phyloP scores from a whole-genome alignment of 2,113 vertebrate species.

The Ophiodon elongatus region DNA sequence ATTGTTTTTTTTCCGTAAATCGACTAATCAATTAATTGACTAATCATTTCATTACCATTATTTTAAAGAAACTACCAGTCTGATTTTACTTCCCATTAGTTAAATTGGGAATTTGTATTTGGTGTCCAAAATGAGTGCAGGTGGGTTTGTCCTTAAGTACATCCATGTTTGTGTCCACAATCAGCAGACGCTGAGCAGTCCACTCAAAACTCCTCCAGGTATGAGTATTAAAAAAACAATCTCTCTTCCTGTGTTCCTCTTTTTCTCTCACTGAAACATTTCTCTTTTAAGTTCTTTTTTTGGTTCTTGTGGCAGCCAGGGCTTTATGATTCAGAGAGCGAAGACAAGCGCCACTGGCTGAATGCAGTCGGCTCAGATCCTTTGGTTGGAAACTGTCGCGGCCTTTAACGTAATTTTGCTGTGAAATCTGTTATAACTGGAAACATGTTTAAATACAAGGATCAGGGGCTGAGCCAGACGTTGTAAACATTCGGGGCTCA shows the following conservation, averaged over 20 bases:
- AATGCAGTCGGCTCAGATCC: slow-evolving; percentile 1
- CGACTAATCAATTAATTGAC: not conserved
- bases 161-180: slow-evolving; percentile 7
- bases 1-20: not conserved
- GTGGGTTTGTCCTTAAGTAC: not conserved
- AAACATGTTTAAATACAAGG: not conserved
- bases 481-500: not conserved
- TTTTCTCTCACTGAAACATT: not conserved
- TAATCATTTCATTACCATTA: not conserved
- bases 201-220: slow-evolving; percentile 13
- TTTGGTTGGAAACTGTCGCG: not conserved
- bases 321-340: not conserved
- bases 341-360: not conserved
- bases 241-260: slow-evolving; percentile 3
- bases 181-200: slow-evolving; percentile 15
- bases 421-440: not conserved
- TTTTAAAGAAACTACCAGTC: not conserved
- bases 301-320: not conserved
- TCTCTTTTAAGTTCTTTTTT: not conserved
- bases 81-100: not conserved
- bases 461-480: not conserved
- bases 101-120: not conserved
- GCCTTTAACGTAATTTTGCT: not conserved
- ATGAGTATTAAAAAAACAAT: not conserved
- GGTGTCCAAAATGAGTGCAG: not conserved